These are phyloP conservation scores for Leptothorax acervorum DNA, from an alignment of 2,888 invertebrate species.

Conservation along the genomic window DNA sequence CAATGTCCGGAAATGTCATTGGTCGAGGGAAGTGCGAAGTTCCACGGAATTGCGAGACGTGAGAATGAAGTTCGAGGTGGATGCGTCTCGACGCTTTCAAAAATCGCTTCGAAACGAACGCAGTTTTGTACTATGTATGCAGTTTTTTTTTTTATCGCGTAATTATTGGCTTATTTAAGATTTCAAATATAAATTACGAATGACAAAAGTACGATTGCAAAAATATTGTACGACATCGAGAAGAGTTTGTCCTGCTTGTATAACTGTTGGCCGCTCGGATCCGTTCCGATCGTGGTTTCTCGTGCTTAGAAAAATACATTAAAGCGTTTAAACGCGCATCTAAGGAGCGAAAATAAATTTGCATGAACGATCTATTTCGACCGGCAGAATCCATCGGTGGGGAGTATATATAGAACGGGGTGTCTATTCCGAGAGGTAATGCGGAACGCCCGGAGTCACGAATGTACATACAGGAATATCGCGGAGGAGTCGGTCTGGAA, in stretches of 20 bases:
- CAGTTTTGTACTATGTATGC: not conserved
- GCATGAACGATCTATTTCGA: constrained; percentile 57
- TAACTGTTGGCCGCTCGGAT: not conserved
- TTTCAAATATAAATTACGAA: not conserved
- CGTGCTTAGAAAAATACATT: not conserved
- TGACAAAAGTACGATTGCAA: not conserved
- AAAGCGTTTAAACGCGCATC: constrained; percentile 8
- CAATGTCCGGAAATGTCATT: constrained; percentile 36
- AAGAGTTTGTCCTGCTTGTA: not conserved
- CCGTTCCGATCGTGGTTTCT: not conserved
- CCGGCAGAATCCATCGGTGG: constrained; percentile 50
- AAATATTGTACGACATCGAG: not conserved
- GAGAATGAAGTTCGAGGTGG: not conserved
- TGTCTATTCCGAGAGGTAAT: constrained; percentile 60
- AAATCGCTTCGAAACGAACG: not conserved
- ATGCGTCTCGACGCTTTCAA: not conserved
- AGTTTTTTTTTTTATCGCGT: not conserved
- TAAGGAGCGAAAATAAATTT: constrained; percentile 41
- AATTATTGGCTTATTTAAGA: not conserved
- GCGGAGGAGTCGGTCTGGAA: constrained; percentile 62
- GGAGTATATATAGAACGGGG: constrained; percentile 61
- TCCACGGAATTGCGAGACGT: not conserved
- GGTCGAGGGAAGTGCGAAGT: constrained; percentile 16
- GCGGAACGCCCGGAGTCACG: constrained; percentile 54
- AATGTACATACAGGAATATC: constrained; percentile 63